Evolutionary conservation across 2,888 invertebrate genomes (phyloP), one percentile per base, ranked within the genome.

Genomic region (Campoplex nolae): DNA sequence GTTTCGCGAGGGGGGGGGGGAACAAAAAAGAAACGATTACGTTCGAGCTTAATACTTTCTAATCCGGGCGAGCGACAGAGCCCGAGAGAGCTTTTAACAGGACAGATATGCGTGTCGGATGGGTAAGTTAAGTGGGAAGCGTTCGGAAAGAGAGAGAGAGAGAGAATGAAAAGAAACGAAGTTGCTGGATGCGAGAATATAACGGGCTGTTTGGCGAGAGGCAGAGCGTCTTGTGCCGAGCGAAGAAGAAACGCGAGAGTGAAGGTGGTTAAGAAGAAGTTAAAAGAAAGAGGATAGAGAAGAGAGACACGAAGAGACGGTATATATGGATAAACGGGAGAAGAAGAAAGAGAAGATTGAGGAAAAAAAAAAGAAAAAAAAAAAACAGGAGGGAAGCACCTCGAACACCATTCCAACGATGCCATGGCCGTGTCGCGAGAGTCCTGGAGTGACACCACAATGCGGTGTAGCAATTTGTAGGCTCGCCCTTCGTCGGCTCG

Each of bases 381-480:
- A 83, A 78, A 23, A 79, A 76, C 82, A 78, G 70, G 89, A 79
- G 86, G 79, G 67, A 87, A 80, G 87, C 84, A 85, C 86, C 86
- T 86, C 90, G 90, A 92, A 94, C 94, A 94, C 94, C 94, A 94
- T 94, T 94, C 94, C 94, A 92, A 88, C 93, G 94, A 94, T 94
- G 94, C 94, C 94, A 92, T 92, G 92, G 91, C 92, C 93, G 94
- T 94, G 94, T 94, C 92, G 94, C 92, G 92, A 92, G 90, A 92
- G 91, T 92, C 89, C 91, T 89, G 92, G 94, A 94, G 94, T 94
- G 94, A 94, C 94, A 94, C 94, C 93, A 94, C 94, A 94, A 94
- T 94, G 94, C 94, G 92, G 92, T 94, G 94, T 94, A 94, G 94
- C 94, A 94, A 94, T 94, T 94, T 94, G 94, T 94, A 94, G 94